Base-by-base conservation (phyloP, 1,140 invertebrate species). In the Ceratina australensis region DNA sequence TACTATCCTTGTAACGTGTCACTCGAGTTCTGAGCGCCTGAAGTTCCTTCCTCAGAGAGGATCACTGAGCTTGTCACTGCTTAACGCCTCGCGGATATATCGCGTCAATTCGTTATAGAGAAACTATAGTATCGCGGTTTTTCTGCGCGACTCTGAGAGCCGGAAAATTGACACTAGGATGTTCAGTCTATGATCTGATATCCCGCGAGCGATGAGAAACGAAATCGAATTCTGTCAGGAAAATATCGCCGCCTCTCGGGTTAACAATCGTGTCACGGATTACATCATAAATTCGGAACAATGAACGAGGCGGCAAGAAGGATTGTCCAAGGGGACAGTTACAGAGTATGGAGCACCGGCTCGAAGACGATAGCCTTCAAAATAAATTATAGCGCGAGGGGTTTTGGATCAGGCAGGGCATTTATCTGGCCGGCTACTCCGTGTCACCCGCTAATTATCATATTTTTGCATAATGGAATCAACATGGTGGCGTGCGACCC, bases 391-490 rank as follows among this genome's bases (percentile, higher is more conserved):
- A 63, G 68, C 50, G 71, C 59, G 52, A 57, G 22, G n/a, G 56
- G 56, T 78, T 74, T 69, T 28, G 68, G 84, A 87, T 86, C n/a
- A 82, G 84, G 73, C 84, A 82, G 84, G 77, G 72, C 85, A 86
- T 87, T 87, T 84, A 82, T 87, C 84, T 77, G 75, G 33, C 57
- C 20, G 66, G 54, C 63, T 80, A 63, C 74, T 71, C 59, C 56
- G 56, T 79, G 63, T 72, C 65, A 28, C 2, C 28, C 5, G 22
- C 69, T 57, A 80, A 89, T 89, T 88, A 89, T 88, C 88, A 89
- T 89, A 89, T 87, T 87, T 89, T 89, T 88, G 87, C 87, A 89
- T 89, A 89, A 88, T 88, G 80, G 83, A 87, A 88, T 87, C 86
- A 82, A 86, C 78, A 79, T 67, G 66, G 80, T n/a, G 66, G 52